A percentile compares a stretch with the other conserved stretches of the same genome.
These are phyloP conservation scores for Acrobasis repandana DNA, from an alignment of 2,888 invertebrate species.

Conservation along the genomic window DNA sequence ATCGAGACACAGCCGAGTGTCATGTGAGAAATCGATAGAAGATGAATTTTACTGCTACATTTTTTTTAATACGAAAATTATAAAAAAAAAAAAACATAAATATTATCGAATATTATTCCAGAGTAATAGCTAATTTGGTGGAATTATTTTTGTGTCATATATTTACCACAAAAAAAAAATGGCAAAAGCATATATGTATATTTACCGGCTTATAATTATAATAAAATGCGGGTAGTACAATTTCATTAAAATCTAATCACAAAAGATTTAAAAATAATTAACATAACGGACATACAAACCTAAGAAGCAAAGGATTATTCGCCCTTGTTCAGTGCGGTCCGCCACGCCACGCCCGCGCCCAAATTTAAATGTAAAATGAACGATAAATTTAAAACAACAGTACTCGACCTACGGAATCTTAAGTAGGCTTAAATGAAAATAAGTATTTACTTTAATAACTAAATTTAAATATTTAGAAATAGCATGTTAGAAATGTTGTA, in stretches of 20 bases:
- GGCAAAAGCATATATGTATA: too few species aligned
- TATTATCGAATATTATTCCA: too few species aligned
- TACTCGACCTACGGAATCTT: not conserved
- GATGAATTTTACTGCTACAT: too few species aligned
- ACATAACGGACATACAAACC: slow-evolving; percentile 5
- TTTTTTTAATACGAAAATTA: too few species aligned
- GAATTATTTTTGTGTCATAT: too few species aligned
- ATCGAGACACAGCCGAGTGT: too few species aligned
- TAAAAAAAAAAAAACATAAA: too few species aligned
- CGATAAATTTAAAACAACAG: slow-evolving; percentile 12
- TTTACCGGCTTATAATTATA: too few species aligned
- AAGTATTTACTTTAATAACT: not conserved
- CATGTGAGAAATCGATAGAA: too few species aligned
- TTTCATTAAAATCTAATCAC: not conserved
- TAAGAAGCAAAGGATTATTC: not conserved
- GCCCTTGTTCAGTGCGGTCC: slow-evolving; percentile 6
- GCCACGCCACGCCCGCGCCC: slow-evolving; percentile 1
- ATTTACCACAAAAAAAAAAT: too few species aligned
- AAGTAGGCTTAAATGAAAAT: not conserved
- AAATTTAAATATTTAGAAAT: not conserved
- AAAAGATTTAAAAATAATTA: not conserved
- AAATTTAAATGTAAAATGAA: slow-evolving; percentile 18
- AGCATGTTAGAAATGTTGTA: not conserved
- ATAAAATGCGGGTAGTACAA: too few species aligned
- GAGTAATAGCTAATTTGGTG: too few species aligned